Base-by-base conservation (phyloP, 2,888 invertebrate species). In the Petrophora chlorosata region DNA sequence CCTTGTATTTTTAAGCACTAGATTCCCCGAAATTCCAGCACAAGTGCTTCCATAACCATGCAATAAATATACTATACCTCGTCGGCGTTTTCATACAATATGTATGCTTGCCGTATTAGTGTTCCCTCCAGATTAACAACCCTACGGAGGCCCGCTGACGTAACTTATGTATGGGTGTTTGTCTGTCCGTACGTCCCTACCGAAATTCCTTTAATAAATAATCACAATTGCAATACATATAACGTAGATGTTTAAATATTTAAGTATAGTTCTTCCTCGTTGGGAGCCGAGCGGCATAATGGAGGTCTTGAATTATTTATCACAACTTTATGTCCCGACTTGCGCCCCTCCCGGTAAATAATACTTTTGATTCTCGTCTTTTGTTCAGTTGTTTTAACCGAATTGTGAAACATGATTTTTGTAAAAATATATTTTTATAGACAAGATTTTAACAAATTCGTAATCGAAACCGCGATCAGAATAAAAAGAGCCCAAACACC, bases 211-310 rank as follows among this genome's bases (percentile, higher is more conserved):
- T 88, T 82, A 85, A 82, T 84, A 70, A 83, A 86, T 88, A 84
- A 88, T 86, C 82, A 82, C 86, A 87, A 88, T 86, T 88, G 85
- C 89, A 87, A 87, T 90, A 87, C 85, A 87, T 87, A 88, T 88
- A 87, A 87, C 84, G 81, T 79, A 67, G 71, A 63, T 65, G 74
- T 73, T 88, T 78, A 84, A 89, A 88, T 89, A 89, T 89, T 88
- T 76, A 88, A 67, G 62, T 71, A 43, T 50, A 50, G 49, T 44
- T 50, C 39, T 50, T 43, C 49, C 43, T 39, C 34, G 43, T 43
- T 34, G 22, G 14, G 39, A 32, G 42, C 63, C 65, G 66, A 67
- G 69, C 73, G 65, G 69, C 63, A 83, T 89, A 88, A 88, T 86
- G 86, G 86, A 67, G 67, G 52, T 61, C 36, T 55, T 88, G 85